Conservation (phyloP, 2,888 invertebrate genomes). For the Caenorhabditis sp. region DNA sequence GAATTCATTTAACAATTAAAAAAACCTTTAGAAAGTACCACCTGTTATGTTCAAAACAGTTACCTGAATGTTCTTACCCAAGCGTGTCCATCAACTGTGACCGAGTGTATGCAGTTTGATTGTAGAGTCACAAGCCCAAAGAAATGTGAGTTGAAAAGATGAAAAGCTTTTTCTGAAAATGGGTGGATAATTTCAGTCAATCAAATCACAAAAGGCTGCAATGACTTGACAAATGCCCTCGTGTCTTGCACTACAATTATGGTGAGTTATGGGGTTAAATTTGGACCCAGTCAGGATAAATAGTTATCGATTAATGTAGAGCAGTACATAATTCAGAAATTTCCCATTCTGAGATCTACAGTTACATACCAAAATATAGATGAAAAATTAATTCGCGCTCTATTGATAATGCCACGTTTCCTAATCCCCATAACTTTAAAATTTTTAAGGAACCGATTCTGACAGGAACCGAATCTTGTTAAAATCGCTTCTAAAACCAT, state of each 20-base stretch:
- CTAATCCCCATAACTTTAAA: too few species aligned
- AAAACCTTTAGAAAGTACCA: conserved; percentile 5
- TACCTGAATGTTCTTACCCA: conserved; percentile 28
- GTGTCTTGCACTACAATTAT: conserved; percentile 31
- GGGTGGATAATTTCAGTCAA: conserved; percentile 16
- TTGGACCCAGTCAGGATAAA: too few species aligned
- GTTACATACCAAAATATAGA: too few species aligned
- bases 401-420: too few species aligned
- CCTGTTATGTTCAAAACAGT: conserved; percentile 40
- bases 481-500: too few species aligned
- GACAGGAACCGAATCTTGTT: too few species aligned
- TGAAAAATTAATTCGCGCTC: too few species aligned
- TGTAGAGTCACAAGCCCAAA: conserved; percentile 28
- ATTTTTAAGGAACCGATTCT: too few species aligned
- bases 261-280: conserved; percentile 27
- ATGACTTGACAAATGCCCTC: conserved; percentile 24
- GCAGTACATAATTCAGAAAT: too few species aligned
- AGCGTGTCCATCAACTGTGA: conserved; percentile 24
- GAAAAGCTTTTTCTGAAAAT: background rate
- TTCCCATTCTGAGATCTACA: too few species aligned
- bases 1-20: conserved; percentile 1
- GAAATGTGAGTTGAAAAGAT: conserved; percentile 21
- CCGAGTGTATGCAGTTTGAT: conserved; percentile 33
- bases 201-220: conserved; percentile 42
- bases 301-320: too few species aligned